A percentile compares a stretch with the other conserved stretches of the same genome.
Evolutionary conservation across 2,113 vertebrate genomes (phyloP).

Genomic region (Petrocephalus microphthalmus): DNA sequence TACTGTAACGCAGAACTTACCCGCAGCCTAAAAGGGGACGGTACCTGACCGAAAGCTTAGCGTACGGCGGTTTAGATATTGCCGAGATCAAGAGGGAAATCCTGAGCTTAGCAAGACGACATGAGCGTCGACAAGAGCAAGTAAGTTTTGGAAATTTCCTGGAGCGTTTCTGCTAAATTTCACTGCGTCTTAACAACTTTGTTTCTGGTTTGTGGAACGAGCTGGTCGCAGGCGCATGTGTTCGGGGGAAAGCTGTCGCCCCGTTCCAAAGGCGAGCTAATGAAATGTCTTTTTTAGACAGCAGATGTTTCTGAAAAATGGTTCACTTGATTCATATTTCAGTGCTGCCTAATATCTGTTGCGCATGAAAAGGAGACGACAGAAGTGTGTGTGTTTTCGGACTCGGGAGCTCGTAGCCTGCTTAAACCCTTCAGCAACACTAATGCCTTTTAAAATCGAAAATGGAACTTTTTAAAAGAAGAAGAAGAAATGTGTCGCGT

Average conservation of each 20-base stretch:
- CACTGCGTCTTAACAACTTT: neutral
- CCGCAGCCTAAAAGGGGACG: neutral
- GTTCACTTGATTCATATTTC: constrained; percentile 9
- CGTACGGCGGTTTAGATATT: neutral
- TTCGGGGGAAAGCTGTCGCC: neutral
- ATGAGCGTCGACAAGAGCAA: constrained; percentile 64
- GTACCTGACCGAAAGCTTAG: neutral
- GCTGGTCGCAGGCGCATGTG: neutral
- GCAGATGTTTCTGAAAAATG: constrained; percentile 15
- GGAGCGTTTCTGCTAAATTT: neutral
- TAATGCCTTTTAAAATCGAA: neutral
- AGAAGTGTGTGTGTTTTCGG: neutral
- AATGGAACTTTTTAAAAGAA: neutral
- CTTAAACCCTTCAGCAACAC: neutral
- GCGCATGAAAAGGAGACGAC: neutral
- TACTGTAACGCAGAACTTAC: neutral
- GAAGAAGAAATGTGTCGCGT: neutral
- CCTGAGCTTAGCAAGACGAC: constrained; percentile 13
- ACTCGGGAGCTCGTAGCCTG: neutral
- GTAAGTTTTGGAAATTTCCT: constrained; percentile 47
- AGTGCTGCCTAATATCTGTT: neutral
- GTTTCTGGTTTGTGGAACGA: neutral
- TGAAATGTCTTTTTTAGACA: constrained; percentile 2
- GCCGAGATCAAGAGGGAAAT: neutral
- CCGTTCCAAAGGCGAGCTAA: constrained; percentile 7